Evolutionary conservation across 37 sponge, comb jelly and placozoan genomes (phyloP).

Genomic region (Cladorhizidae sp.): DNA sequence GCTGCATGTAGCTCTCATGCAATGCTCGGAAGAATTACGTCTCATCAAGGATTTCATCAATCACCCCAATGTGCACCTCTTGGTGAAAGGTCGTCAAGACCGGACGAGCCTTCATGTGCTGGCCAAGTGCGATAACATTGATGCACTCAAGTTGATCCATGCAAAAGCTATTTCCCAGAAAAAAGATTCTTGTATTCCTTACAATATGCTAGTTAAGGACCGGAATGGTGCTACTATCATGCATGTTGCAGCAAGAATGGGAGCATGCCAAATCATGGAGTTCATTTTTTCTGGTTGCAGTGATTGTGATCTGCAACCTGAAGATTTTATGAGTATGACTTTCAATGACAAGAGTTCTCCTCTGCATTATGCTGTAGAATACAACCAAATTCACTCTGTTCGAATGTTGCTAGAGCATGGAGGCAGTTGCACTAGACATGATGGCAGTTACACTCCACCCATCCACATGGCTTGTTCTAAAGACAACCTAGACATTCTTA

Average conservation of each 20-base stretch:
- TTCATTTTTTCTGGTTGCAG: constrained; percentile 33
- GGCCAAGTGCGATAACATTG: constrained; percentile 54
- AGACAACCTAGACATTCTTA: constrained; percentile 47
- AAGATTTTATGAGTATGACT: constrained; percentile 40
- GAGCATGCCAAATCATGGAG: constrained; percentile 57
- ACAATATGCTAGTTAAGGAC: too few species aligned
- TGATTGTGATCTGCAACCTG: constrained; percentile 37
- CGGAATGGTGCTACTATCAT: constrained; percentile 57
- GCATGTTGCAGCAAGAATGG: constrained; percentile 73
- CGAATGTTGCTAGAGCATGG: constrained; percentile 64
- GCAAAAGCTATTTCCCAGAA: not conserved
- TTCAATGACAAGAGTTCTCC: constrained; percentile 71
- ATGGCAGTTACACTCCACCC: constrained; percentile 55
- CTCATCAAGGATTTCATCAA: constrained; percentile 39
- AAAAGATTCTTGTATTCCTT: constrained; percentile 37
- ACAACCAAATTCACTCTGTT: constrained; percentile 55
- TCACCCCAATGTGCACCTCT: constrained; percentile 19
- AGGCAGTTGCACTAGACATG: constrained; percentile 32
- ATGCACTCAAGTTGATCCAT: constrained; percentile 27
- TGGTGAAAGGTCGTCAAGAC: constrained; percentile 32
- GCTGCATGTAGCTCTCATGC: constrained; percentile 55
- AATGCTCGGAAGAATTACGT: not conserved
- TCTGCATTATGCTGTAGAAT: constrained; percentile 82
- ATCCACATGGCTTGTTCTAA: constrained; percentile 73
- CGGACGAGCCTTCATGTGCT: constrained; percentile 61